phyloP scores from a whole-genome alignment of 2,888 invertebrate species.

The Ochlodes sylvanus region DNA sequence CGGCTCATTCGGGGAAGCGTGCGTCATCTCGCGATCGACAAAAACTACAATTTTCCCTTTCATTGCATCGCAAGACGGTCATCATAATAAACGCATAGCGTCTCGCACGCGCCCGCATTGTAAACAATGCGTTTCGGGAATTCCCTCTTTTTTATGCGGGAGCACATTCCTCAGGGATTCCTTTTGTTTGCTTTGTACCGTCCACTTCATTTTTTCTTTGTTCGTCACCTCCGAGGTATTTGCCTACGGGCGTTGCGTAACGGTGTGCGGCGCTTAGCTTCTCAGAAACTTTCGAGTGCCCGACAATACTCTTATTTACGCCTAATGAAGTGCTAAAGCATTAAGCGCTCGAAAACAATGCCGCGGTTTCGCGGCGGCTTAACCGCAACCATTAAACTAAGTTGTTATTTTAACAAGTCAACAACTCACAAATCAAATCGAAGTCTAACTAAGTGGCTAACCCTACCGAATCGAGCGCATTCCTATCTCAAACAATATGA shows the following conservation, averaged over 20 bases:
- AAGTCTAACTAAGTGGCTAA: slow-evolving; percentile 26
- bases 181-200: slow-evolving; percentile 80
- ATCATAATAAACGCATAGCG: slow-evolving; percentile 73
- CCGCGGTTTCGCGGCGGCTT: slow-evolving; percentile 23
- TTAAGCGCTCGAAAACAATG: slow-evolving; percentile 30
- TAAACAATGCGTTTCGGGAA: slow-evolving; percentile 83
- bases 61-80: slow-evolving; percentile 68
- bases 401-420: background rate
- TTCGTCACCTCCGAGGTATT: slow-evolving; percentile 65
- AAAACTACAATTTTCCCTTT: slow-evolving; percentile 83
- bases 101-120: slow-evolving; percentile 62
- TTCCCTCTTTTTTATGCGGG: slow-evolving; percentile 79
- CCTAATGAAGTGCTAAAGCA: slow-evolving; percentile 3
- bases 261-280: slow-evolving; percentile 53
- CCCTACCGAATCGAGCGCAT: slow-evolving; percentile 36
- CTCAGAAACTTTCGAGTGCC: slow-evolving; percentile 11
- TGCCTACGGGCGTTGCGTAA: slow-evolving; percentile 68
- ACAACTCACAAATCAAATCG: slow-evolving; percentile 20
- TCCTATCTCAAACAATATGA: slow-evolving; percentile 50
- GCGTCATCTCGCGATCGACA: slow-evolving; percentile 72
- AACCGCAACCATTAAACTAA: slow-evolving; percentile 21
- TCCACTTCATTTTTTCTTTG: slow-evolving; percentile 63
- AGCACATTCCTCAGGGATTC: slow-evolving; percentile 82
- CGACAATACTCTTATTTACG: slow-evolving; percentile 17
- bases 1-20: slow-evolving; percentile 64